Percentiles rank a stretch among this genome's conserved stretches.
These are phyloP conservation scores for Chelon labrosus DNA, from an alignment of 2,797 vertebrate genomes.

Conservation along the genomic window DNA sequence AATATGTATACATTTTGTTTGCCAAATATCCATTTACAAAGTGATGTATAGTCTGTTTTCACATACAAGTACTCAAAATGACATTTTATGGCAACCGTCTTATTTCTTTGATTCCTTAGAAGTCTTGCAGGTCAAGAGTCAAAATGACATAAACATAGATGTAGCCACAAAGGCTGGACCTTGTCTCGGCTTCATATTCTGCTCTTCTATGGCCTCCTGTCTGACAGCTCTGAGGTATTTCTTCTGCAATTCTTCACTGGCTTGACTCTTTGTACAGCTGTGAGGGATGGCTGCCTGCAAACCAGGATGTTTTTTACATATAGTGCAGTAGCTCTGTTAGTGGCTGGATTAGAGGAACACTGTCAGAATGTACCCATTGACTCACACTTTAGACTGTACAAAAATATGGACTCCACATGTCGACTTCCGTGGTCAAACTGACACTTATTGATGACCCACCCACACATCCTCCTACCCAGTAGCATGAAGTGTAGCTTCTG, in stretches of 20 bases:
- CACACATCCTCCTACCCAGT: no score
- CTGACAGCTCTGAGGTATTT: conserved; percentile 32
- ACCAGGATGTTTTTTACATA: conserved; percentile 24
- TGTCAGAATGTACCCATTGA: not conserved
- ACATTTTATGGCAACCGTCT: not conserved
- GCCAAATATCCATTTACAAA: no score
- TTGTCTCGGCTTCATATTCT: not conserved
- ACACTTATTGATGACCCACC: no score
- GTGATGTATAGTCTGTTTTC: no score
- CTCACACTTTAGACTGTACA: no score
- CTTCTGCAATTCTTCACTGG: conserved; percentile 25
- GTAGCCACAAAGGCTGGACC: not conserved
- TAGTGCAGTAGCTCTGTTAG: conserved; percentile 22
- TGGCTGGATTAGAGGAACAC: conserved; percentile 43
- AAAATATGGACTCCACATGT: no score
- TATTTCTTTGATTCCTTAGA: no score
- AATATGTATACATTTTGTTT: no score
- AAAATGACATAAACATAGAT: not conserved
- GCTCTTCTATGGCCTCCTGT: conserved; percentile 1
- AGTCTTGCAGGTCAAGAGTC: no score
- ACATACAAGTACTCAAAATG: not conserved
- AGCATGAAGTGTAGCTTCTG: no score
- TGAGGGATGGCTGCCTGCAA: conserved; percentile 32
- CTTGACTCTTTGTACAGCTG: conserved; percentile 39
- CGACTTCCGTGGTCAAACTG: no score